Conservation (phyloP, 2,888 invertebrate genomes). For the Andrena flavipes region DNA sequence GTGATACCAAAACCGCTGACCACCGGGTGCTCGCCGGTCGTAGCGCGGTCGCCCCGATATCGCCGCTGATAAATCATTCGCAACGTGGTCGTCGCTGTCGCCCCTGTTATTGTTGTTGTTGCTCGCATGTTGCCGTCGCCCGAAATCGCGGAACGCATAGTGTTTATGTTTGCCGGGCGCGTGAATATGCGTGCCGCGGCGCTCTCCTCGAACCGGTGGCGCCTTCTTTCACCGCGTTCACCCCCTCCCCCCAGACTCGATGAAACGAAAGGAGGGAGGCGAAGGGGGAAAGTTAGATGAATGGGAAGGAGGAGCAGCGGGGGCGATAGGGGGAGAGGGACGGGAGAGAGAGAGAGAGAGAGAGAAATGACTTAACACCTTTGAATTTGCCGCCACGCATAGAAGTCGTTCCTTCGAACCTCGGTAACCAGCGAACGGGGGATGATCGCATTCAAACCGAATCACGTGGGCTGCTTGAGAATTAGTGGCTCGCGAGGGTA, state of each 20-base stretch:
- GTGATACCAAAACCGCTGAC: neutral
- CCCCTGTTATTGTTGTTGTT: neutral
- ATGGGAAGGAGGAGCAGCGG: conserved; percentile 49
- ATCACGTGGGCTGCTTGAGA: neutral
- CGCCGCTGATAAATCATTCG: conserved; percentile 17
- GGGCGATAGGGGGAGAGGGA: conserved; percentile 11
- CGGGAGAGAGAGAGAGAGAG: conserved; percentile 25
- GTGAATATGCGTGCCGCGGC: conserved; percentile 71
- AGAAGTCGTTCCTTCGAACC: neutral
- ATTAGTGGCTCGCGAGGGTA: neutral
- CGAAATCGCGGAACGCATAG: conserved; percentile 56
- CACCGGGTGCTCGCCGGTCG: conserved; percentile 3
- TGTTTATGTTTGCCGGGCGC: conserved; percentile 74
- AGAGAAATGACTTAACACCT: conserved; percentile 39
- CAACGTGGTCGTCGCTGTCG: neutral
- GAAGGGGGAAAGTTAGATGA: conserved; percentile 58
- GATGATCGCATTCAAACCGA: neutral
- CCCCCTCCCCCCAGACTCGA: conserved; percentile 46
- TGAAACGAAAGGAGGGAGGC: conserved; percentile 31
- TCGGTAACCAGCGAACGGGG: neutral
- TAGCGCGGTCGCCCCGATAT: conserved; percentile 7
- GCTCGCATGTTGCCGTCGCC: neutral
- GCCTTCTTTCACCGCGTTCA: conserved; percentile 71
- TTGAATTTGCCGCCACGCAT: conserved; percentile 54
- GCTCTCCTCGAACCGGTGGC: conserved; percentile 73